Evolutionary conservation across 2,797 vertebrate species (phyloP).

Genomic region (Limosa lapponica): DNA sequence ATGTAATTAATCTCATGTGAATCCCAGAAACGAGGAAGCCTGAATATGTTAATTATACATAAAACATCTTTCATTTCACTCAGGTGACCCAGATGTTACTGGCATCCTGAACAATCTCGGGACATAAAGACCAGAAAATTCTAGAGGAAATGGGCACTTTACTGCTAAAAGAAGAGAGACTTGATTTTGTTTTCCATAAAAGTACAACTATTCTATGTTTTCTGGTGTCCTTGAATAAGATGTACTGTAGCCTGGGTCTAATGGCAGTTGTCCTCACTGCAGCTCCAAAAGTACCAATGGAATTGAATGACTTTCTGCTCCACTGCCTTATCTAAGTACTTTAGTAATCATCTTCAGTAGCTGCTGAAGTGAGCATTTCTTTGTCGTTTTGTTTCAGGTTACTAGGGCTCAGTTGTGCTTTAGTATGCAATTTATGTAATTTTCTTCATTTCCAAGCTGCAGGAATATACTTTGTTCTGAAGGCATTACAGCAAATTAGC

Average conservation of each 20-base stretch:
- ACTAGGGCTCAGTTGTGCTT: not conserved
- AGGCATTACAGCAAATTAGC: not conserved
- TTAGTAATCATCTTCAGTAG: not conserved
- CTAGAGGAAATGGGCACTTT: not conserved
- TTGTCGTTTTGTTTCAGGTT: not conserved
- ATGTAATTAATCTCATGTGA: constrained; percentile 1
- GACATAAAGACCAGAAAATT: not conserved
- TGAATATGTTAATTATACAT: constrained; percentile 1
- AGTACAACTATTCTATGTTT: not conserved
- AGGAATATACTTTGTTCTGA: not conserved
- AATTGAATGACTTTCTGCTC: not conserved
- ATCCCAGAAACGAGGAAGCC: not conserved
- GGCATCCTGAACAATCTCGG: not conserved
- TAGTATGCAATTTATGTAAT: not conserved
- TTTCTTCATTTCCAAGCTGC: not conserved
- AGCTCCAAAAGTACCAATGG: not conserved
- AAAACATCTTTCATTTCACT: not conserved
- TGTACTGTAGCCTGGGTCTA: not conserved
- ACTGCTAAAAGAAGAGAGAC: not conserved
- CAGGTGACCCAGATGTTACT: not conserved
- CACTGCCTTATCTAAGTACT: not conserved
- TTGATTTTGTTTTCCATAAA: not conserved
- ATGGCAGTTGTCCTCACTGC: not conserved
- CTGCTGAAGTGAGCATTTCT: not conserved
- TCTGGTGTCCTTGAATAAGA: not conserved